A percentile compares a stretch with the other conserved stretches of the same genome.
Evolutionary conservation across 2,797 vertebrate species (phyloP).

Genomic region (Sebastolobus alascanus): DNA sequence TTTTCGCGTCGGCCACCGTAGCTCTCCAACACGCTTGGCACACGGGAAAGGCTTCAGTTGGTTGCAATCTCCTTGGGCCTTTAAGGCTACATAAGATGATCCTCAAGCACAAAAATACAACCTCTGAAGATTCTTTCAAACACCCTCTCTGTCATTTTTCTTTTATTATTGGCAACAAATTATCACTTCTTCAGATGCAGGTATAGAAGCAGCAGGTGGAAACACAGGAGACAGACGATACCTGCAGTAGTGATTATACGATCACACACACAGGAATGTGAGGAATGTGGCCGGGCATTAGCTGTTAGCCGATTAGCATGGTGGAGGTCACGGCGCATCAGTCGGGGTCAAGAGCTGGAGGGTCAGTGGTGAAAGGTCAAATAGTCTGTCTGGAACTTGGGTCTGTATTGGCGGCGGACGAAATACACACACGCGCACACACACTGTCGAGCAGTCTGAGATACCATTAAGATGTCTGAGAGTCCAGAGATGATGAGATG

Average conservation of each 20-base stretch:
- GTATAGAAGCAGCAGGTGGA: conserved; percentile 52
- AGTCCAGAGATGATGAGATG: conserved; percentile 6
- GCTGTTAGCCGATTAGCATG: conserved; percentile 77
- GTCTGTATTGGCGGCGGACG: conserved; percentile 16
- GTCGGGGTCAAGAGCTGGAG: conserved; percentile 69
- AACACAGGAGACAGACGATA: conserved; percentile 38
- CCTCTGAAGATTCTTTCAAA: conserved; percentile 2
- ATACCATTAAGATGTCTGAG: conserved; percentile 6
- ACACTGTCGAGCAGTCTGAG: background rate
- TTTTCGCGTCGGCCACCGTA: too few species aligned
- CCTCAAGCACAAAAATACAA: background rate
- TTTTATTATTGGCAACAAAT: background rate
- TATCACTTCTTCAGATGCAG: background rate
- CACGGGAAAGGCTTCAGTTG: too few species aligned
- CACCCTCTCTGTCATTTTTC: background rate
- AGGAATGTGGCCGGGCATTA: conserved; percentile 74
- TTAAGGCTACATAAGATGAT: background rate
- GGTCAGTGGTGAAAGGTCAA: conserved; percentile 73
- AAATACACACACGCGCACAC: background rate
- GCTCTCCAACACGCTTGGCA: too few species aligned
- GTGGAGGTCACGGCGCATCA: conserved; percentile 47
- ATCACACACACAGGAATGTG: conserved; percentile 61
- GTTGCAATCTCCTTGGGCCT: too few species aligned
- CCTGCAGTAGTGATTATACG: conserved; percentile 36
- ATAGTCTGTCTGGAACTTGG: conserved; percentile 71